Conservation (phyloP, 1,140 invertebrate genomes). For the Eulimnadia texana region DNA sequence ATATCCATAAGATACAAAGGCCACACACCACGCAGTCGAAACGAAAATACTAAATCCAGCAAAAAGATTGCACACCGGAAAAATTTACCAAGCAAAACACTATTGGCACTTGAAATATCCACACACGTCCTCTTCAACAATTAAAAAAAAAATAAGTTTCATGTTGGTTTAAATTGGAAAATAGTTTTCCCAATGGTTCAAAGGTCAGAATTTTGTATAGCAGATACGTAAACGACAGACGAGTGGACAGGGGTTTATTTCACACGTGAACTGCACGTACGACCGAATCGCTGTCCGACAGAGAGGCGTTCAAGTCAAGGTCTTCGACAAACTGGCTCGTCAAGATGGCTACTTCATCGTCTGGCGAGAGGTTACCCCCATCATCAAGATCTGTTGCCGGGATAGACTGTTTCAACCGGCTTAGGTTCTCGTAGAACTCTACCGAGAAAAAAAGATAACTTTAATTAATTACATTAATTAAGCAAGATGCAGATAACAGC, state of each 20-base stretch:
- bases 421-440: background rate
- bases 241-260: background rate
- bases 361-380: conserved; percentile 5
- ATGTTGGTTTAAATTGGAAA: too few species aligned
- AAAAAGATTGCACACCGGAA: too few species aligned
- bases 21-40: too few species aligned
- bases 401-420: background rate
- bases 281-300: conserved; percentile 12
- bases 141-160: too few species aligned
- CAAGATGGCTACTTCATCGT: conserved; percentile 16
- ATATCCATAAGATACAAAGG: too few species aligned
- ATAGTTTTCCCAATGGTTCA: background rate
- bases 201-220: background rate
- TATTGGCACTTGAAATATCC: too few species aligned
- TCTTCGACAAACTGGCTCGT: conserved; percentile 15
- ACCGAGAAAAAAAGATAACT: background rate
- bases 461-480: background rate
- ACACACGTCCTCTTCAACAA: too few species aligned
- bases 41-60: too few species aligned
- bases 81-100: too few species aligned
- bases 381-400: conserved; percentile 11
- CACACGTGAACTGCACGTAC: conserved; percentile 14
- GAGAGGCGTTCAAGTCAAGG: background rate
- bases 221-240: too few species aligned
- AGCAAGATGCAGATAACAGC: background rate